phyloP scores from a whole-genome alignment of 2,797 vertebrate species.

The Onychomys leucogaster region DNA sequence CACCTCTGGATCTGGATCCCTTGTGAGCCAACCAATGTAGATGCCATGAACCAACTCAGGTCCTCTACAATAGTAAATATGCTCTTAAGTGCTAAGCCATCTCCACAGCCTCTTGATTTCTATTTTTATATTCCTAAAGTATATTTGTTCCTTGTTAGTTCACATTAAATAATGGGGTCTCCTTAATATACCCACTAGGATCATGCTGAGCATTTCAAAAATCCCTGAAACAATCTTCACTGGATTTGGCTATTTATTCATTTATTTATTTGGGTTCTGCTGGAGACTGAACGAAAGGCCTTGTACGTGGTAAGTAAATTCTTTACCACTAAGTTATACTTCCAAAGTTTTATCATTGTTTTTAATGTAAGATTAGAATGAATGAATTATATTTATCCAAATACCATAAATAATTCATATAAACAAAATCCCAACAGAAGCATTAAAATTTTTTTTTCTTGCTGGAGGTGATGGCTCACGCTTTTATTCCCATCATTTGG shows the following conservation, averaged over 20 bases:
- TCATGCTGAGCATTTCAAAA: slow-evolving; percentile 13
- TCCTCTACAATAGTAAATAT: background rate
- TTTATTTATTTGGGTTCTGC: background rate
- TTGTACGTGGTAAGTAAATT: background rate
- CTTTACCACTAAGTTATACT: background rate
- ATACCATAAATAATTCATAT: background rate
- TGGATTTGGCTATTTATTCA: background rate
- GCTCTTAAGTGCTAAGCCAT: background rate
- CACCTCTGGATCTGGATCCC: background rate
- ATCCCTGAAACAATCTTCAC: background rate
- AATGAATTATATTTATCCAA: slow-evolving; percentile 18
- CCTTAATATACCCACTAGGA: background rate
- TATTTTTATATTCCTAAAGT: slow-evolving; percentile 55
- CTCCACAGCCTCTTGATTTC: background rate
- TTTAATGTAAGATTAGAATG: background rate
- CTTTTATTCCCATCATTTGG: background rate
- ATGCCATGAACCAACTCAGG: background rate
- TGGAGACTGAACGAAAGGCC: background rate
- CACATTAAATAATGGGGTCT: slow-evolving; percentile 43
- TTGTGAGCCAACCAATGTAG: no score
- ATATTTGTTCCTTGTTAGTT: background rate
- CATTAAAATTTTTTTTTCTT: background rate
- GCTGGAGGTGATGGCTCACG: background rate
- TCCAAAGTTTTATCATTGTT: background rate
- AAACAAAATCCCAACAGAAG: slow-evolving; percentile 43